Percentiles rank a stretch among this genome's conserved stretches.
Evolutionary conservation across 2,888 invertebrate species (phyloP).

Genomic region (Zygaena filipendulae): DNA sequence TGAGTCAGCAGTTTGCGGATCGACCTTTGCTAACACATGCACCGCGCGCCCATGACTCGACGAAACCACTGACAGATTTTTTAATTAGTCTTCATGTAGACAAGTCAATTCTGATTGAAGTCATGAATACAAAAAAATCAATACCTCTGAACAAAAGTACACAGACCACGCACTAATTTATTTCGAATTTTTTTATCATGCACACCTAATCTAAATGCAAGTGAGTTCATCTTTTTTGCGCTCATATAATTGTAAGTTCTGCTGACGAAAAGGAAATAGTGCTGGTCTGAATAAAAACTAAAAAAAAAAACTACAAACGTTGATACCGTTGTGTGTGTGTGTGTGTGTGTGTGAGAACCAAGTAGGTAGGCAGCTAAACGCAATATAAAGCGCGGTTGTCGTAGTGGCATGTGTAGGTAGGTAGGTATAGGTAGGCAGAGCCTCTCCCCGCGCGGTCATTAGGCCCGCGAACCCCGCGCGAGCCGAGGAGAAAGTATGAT

Average conservation of each 20-base stretch:
- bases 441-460: conserved; percentile 69
- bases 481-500: conserved; percentile 65
- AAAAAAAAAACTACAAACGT: conserved; percentile 50
- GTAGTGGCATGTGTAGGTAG: conserved; percentile 34
- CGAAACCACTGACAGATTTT: conserved; percentile 39
- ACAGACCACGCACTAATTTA: too few species aligned
- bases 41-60: conserved; percentile 46
- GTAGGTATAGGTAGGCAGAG: conserved; percentile 47
- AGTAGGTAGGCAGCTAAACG: conserved; percentile 65
- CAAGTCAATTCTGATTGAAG: conserved; percentile 42
- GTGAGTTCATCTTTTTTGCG: too few species aligned
- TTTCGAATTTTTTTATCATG: too few species aligned
- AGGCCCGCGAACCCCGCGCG: conserved; percentile 51
- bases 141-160: too few species aligned
- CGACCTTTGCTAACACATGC: conserved; percentile 47
- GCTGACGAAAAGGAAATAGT: conserved; percentile 57
- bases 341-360: conserved; percentile 14
- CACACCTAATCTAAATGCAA: too few species aligned
- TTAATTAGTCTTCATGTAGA: conserved; percentile 51
- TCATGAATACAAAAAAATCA: too few species aligned
- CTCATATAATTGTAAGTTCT: conserved; percentile 30
- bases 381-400: conserved; percentile 67
- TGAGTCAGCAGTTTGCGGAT: conserved; percentile 44
- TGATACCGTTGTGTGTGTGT: conserved; percentile 38
- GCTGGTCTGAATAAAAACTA: conserved; percentile 53